Evolutionary conservation across 2,888 invertebrate genomes (phyloP).

Genomic region (Troglohyphantes excavatus): DNA sequence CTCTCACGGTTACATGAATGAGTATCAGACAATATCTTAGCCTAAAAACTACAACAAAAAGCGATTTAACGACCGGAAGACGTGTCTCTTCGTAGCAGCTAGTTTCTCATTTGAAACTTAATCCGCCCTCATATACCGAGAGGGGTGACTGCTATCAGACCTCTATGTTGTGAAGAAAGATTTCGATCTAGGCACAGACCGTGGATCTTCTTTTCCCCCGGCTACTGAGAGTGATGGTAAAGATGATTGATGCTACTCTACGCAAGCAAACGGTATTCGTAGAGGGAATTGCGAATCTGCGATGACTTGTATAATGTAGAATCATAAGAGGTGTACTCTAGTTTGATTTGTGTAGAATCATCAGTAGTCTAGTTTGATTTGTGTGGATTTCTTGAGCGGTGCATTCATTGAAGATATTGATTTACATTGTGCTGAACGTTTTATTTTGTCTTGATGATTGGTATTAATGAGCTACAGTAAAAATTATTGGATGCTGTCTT

Average conservation of each 20-base stretch:
- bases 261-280: constrained; percentile 4
- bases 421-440: too few relatives aligned
- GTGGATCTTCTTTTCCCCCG: not conserved
- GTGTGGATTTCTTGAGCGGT: too few relatives aligned
- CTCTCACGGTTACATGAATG: constrained; percentile 21
- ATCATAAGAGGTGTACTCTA: too few relatives aligned
- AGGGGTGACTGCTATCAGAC: constrained; percentile 36
- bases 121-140: constrained; percentile 16
- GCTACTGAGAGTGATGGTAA: constrained; percentile 59
- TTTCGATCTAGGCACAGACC: not conserved
- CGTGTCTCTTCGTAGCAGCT: constrained; percentile 20
- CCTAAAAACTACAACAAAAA: not conserved
- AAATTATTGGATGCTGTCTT: too few relatives aligned
- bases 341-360: too few relatives aligned
- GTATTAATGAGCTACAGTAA: too few relatives aligned
- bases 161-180: constrained; percentile 29
- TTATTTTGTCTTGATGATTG: too few relatives aligned
- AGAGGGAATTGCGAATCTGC: not conserved
- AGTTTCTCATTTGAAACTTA: constrained; percentile 40
- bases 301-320: too few relatives aligned
- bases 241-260: constrained; percentile 50
- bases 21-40: not conserved
- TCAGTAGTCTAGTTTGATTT: too few relatives aligned
- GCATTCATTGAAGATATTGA: too few relatives aligned
- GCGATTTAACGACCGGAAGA: constrained; percentile 39